Evolutionary conservation across 2,797 vertebrate species (phyloP), one percentile per base, ranked within the genome.

Genomic region (Calcarius lapponicus): DNA sequence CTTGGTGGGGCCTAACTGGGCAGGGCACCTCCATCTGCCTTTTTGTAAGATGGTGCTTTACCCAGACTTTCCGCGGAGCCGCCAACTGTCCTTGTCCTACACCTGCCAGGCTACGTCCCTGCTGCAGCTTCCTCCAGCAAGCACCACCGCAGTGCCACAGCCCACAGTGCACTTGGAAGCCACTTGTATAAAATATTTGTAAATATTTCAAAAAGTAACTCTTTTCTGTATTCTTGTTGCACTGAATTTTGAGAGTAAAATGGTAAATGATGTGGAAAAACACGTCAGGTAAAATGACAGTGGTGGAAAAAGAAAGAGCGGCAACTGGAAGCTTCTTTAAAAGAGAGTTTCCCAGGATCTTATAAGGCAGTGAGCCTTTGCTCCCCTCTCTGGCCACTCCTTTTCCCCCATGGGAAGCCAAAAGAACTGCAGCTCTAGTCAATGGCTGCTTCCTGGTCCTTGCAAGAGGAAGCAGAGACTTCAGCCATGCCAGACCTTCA

Each of bases 1-100:
- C 10, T 56, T 5, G 8, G 20, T 29, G 29, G 15, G 54, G 58
- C 20, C 32, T 13, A 38, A 40, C 21, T 4, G 17, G 72, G 32
- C 26, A 48, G 57, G 19, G n/a, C 0, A 0, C 32, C 61, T 58
- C 18, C 32, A 31, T n/a, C 10, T 72, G 50, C 42, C 58, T 36
- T 57, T 16, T 11, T 42, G 62, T 18, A 48, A 36, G 36, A 36
- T 36, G 36, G 36, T 36, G 36, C 36, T 1, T 1, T 69, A 93
- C 29, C 34, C 28, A 65, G 54, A 7, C 36, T 36, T 51, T 48
- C 43, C 36, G 29, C 20, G 3, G 3, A 56, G 3, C 20, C 36
- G 28, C 12, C 48, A 80, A 0, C 2, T 40, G 21, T 60, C 56
- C 82, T 50, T 70, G 38, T 56, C 25, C 56, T 80, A 31, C 51